phyloP scores from a whole-genome alignment of 2,888 invertebrate species.

The Dyspetes luteomarginatus region DNA sequence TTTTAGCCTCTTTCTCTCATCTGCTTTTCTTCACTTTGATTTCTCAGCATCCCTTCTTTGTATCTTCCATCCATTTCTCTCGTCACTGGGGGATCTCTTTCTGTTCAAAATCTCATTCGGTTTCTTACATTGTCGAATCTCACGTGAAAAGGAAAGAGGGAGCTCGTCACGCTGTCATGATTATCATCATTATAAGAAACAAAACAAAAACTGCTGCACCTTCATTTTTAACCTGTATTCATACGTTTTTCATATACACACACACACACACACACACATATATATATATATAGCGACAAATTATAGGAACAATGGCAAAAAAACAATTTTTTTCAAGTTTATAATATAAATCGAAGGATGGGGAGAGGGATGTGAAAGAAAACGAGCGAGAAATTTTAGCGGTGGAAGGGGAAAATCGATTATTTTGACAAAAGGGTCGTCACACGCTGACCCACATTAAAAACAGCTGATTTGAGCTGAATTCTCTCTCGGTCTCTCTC shows the following conservation, averaged over 20 bases:
- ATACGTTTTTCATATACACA: neutral
- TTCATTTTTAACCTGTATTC: neutral
- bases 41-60: constrained; percentile 2
- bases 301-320: neutral
- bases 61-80: constrained; percentile 16
- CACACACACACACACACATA: neutral
- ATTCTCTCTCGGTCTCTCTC: neutral
- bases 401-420: constrained; percentile 71
- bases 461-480: constrained; percentile 77
- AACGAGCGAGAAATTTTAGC: neutral
- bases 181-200: constrained; percentile 46
- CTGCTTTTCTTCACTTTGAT: neutral
- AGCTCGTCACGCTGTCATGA: constrained; percentile 41
- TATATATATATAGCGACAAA: neutral
- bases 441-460: constrained; percentile 77
- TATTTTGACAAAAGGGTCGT: constrained; percentile 68
- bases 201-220: constrained; percentile 3
- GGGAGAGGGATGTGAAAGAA: neutral
- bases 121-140: constrained; percentile 30
- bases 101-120: constrained; percentile 47
- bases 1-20: constrained; percentile 25
- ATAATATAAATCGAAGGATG: neutral
- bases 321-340: neutral
- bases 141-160: neutral
- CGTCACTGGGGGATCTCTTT: constrained; percentile 8